phyloP scores from a whole-genome alignment of 1,140 invertebrate genomes.

The Apis florea region DNA sequence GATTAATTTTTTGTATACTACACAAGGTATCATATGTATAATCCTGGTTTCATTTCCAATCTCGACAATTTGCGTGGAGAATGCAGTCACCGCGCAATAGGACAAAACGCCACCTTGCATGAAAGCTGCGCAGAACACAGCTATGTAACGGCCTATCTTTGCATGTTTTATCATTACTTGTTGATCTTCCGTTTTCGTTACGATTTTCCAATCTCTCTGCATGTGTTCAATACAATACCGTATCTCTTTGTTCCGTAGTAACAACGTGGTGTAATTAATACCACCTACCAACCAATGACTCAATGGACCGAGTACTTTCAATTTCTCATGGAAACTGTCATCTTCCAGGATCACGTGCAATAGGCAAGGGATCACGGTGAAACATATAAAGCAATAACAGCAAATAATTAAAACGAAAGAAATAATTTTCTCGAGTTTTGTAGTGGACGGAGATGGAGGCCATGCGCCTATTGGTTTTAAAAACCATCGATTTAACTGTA shows the following conservation, averaged over 20 bases:
- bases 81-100: conserved; percentile 8
- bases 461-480: conserved; percentile 59
- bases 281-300: conserved; percentile 47
- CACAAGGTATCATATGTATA: conserved; percentile 28
- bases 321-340: background rate
- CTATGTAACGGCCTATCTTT: conserved; percentile 27
- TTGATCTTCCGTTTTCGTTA: conserved; percentile 23
- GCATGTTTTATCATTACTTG: conserved; percentile 50
- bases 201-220: conserved; percentile 44
- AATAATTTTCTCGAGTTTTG: conserved; percentile 2
- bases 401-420: conserved; percentile 12
- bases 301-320: conserved; percentile 40
- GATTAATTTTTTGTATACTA: conserved; percentile 26
- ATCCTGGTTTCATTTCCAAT: conserved; percentile 33
- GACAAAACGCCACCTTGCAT: conserved; percentile 39
- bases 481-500: conserved; percentile 49
- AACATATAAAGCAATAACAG: conserved; percentile 24
- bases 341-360: conserved; percentile 30
- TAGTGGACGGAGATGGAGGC: conserved; percentile 4
- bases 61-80: background rate
- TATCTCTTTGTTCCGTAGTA: conserved; percentile 43
- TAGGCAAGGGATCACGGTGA: conserved; percentile 36
- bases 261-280: conserved; percentile 39
- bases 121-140: conserved; percentile 24
- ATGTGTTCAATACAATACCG: conserved; percentile 49